Conservation (phyloP, 2,888 invertebrate species). For the Cheilosia variabilis region DNA sequence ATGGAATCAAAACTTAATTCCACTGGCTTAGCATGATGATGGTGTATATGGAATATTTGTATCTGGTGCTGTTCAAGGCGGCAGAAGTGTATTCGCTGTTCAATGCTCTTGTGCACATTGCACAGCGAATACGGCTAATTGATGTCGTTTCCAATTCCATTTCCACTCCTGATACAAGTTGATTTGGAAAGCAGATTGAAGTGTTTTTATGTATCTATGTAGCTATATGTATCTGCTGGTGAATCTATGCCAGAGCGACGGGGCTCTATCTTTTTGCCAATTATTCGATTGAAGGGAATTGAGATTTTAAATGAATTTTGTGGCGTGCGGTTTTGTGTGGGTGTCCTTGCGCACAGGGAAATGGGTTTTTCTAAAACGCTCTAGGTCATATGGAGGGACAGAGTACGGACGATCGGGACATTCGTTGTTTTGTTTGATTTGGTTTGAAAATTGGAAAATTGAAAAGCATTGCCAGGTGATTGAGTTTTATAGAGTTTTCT, state of each 20-base stretch:
- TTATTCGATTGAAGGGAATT: slow-evolving; percentile 48
- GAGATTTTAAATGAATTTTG: slow-evolving; percentile 51
- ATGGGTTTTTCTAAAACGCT: no score
- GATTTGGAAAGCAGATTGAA: slow-evolving; percentile 53
- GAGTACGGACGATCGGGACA: no score
- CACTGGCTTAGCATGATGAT: slow-evolving; percentile 13
- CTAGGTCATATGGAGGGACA: no score
- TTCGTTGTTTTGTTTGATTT: no score
- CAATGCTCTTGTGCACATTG: slow-evolving; percentile 13
- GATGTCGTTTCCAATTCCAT: slow-evolving; percentile 68
- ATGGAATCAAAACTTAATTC: slow-evolving; percentile 68
- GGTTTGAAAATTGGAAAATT: no score
- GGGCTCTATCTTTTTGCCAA: slow-evolving; percentile 47
- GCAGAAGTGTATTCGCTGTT: not conserved
- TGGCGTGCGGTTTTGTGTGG: not conserved
- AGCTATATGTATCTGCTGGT: not conserved
- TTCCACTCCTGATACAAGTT: slow-evolving; percentile 45
- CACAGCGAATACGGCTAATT: slow-evolving; percentile 56
- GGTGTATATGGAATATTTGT: not conserved
- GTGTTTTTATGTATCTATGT: not conserved
- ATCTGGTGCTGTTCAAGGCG: not conserved
- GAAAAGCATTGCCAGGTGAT: no score
- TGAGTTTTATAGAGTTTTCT: no score
- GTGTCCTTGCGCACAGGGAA: not conserved
- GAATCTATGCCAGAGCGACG: slow-evolving; percentile 2